Evolutionary conservation across 35 echinoderm and acorn worm species (phyloP).

Genomic region (Amphiura filiformis): DNA sequence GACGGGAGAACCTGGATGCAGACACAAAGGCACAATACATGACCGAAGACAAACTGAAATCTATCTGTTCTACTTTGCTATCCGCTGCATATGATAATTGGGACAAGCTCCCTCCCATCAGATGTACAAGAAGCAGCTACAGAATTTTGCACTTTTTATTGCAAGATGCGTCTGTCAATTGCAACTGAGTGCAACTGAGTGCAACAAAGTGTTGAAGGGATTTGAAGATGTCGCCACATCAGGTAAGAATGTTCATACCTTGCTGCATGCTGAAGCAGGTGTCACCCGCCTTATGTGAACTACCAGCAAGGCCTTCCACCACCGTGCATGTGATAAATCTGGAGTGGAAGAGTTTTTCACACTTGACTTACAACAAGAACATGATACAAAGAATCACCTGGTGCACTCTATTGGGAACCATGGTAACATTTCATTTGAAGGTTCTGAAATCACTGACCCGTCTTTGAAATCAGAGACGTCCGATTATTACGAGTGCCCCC

Average conservation of each 20-base stretch:
- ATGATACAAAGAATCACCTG: conserved; percentile 18
- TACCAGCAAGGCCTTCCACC: conserved; percentile 47
- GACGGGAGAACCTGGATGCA: conserved; percentile 7
- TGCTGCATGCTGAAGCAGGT: neutral
- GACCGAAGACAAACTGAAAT: neutral
- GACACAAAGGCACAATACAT: conserved; percentile 17
- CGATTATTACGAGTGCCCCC: no score
- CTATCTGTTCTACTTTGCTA: neutral
- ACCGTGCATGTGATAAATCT: conserved; percentile 40
- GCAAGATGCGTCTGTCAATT: conserved; percentile 33
- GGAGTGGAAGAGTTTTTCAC: conserved; percentile 31
- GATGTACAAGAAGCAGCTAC: no score
- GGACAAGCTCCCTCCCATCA: no score
- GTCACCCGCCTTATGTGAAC: conserved; percentile 5
- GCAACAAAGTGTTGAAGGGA: conserved; percentile 25
- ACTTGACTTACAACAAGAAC: neutral
- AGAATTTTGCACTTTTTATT: conserved; percentile 9
- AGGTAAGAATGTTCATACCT: neutral
- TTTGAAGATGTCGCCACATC: conserved; percentile 26
- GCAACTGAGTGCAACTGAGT: conserved; percentile 38
- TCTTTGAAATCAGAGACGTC: no score
- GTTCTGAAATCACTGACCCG: no score
- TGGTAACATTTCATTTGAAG: conserved; percentile 44
- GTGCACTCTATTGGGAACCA: conserved; percentile 40
- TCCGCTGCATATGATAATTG: no score